Conservation (phyloP, 2,888 invertebrate species). For the Gymnoscelis rufifasciata region DNA sequence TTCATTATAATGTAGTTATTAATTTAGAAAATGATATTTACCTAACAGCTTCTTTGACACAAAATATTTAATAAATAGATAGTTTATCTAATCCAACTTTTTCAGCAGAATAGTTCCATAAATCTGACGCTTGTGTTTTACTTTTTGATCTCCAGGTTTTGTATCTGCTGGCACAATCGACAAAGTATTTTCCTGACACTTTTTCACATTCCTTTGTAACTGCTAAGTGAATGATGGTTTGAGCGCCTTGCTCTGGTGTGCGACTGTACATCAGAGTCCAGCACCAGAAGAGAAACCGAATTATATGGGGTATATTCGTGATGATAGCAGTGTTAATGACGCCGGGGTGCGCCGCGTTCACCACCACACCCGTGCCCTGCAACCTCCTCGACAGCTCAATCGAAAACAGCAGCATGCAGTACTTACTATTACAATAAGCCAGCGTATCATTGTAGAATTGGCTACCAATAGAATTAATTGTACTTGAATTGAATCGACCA, state of each 20-base stretch:
- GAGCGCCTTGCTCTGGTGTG: constrained; percentile 84
- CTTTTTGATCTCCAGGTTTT: constrained; percentile 10
- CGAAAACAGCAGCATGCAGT: constrained; percentile 81
- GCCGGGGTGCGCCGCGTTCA: constrained; percentile 25
- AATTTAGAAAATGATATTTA: too few species aligned
- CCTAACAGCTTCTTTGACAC: too few species aligned
- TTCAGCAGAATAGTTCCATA: constrained; percentile 22
- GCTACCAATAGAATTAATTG: constrained; percentile 29
- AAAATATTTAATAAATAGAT: neutral
- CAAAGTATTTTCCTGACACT: constrained; percentile 77
- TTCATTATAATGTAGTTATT: too few species aligned
- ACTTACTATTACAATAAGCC: constrained; percentile 59
- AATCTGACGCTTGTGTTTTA: neutral
- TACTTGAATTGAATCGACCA: constrained; percentile 29
- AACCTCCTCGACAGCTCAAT: constrained; percentile 83
- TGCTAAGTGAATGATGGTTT: constrained; percentile 83
- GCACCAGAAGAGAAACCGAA: constrained; percentile 12
- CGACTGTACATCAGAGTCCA: constrained; percentile 56
- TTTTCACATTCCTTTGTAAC: constrained; percentile 82
- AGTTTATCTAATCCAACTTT: constrained; percentile 5
- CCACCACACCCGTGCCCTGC: constrained; percentile 76
- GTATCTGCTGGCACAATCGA: constrained; percentile 79
- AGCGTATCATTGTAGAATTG: constrained; percentile 2
- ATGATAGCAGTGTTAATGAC: constrained; percentile 13
- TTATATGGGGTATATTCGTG: neutral